Evolutionary conservation across 2,113 vertebrate genomes (phyloP).

Genomic region (Pteropus alecto): DNA sequence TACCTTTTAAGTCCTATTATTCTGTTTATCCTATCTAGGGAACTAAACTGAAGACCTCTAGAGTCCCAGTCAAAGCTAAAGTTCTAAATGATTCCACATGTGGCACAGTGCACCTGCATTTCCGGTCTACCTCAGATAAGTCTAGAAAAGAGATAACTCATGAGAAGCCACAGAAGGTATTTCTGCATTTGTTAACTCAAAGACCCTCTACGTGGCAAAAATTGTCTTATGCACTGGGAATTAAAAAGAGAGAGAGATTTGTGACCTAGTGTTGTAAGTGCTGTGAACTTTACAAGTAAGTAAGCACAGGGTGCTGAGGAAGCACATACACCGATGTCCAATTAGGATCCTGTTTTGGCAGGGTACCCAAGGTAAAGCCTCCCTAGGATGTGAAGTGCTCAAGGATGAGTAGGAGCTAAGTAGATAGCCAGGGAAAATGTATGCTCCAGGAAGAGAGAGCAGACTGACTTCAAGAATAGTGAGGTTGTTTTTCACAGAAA

Average conservation of each 20-base stretch:
- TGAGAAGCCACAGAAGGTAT: not conserved
- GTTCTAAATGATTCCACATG: not conserved
- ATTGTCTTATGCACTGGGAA: not conserved
- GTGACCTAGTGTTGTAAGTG: not conserved
- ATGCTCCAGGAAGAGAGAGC: not conserved
- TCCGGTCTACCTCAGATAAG: not conserved
- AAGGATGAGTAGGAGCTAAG: not conserved
- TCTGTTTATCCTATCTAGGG: not conserved
- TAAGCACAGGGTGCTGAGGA: not conserved
- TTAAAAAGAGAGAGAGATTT: not conserved
- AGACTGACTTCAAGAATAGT: not conserved
- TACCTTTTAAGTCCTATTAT: constrained; percentile 6
- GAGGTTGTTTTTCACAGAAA: not conserved
- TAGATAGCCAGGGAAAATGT: not conserved
- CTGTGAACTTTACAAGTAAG: not conserved
- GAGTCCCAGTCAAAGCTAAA: not conserved
- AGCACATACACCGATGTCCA: not conserved
- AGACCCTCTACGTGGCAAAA: not conserved
- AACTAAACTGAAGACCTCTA: not conserved
- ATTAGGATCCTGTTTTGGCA: not conserved
- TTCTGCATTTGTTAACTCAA: not conserved
- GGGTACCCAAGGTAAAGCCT: not conserved
- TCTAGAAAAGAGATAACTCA: not conserved
- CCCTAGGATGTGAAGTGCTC: not conserved
- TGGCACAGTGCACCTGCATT: not conserved